A percentile compares a stretch with the other conserved stretches of the same genome.
phyloP scores from a whole-genome alignment of 1,140 invertebrate genomes.

The Cydia amplana region DNA sequence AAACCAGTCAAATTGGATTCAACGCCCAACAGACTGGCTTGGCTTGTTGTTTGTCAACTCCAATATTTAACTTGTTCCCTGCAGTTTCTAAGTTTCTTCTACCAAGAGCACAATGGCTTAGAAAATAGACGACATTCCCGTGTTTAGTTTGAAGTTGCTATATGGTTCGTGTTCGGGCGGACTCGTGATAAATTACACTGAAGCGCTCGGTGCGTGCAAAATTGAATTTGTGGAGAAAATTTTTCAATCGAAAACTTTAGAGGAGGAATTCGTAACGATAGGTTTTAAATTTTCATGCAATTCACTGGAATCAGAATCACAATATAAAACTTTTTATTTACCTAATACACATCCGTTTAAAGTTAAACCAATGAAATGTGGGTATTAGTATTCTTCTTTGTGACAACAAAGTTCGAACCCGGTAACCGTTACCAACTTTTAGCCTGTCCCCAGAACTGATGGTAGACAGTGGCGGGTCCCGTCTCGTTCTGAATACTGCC shows the following conservation, averaged over 20 bases:
- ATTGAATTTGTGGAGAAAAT: constrained; percentile 20
- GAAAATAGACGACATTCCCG: constrained; percentile 35
- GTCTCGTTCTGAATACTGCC: too few species aligned
- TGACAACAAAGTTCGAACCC: too few species aligned
- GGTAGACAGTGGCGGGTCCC: too few species aligned
- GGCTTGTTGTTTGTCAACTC: constrained; percentile 54
- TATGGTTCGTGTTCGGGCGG: constrained; percentile 14
- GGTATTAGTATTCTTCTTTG: too few species aligned
- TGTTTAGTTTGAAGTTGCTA: constrained; percentile 29
- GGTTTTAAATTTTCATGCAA: neutral
- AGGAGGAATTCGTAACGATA: neutral
- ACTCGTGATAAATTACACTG: constrained; percentile 26
- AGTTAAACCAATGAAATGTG: too few species aligned
- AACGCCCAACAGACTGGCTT: constrained; percentile 42
- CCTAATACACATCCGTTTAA: too few species aligned
- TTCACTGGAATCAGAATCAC: neutral
- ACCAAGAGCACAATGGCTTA: constrained; percentile 50
- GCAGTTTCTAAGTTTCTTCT: constrained; percentile 51
- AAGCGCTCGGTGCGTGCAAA: constrained; percentile 26
- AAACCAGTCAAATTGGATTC: constrained; percentile 42
- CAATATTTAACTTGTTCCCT: constrained; percentile 58
- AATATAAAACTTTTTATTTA: neutral
- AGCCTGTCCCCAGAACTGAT: too few species aligned
- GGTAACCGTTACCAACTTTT: too few species aligned
- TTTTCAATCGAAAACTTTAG: constrained; percentile 16